Evolutionary conservation across 2,113 vertebrate species (phyloP).

Genomic region (Sander vitreus): DNA sequence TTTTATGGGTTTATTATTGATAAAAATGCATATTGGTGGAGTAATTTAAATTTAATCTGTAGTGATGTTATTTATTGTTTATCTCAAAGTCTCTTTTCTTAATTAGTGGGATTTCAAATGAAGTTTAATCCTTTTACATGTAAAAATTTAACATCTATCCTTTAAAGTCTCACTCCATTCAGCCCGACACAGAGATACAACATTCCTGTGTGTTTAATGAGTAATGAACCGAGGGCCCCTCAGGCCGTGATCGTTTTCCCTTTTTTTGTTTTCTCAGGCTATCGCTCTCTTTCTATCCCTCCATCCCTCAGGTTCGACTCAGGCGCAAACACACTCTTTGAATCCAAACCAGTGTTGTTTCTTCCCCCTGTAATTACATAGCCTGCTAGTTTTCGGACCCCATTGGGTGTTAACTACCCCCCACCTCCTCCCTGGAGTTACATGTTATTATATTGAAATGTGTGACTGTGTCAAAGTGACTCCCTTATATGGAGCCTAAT

Average conservation of each 20-base stretch:
- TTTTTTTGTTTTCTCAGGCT: slow-evolving; percentile 26
- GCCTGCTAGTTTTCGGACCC: slow-evolving; percentile 14
- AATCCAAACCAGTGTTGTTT: slow-evolving; percentile 30
- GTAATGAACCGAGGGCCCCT: slow-evolving; percentile 45
- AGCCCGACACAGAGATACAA: neutral
- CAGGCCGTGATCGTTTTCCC: slow-evolving; percentile 9
- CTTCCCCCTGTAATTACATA: slow-evolving; percentile 39
- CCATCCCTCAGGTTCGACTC: neutral
- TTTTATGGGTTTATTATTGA: neutral
- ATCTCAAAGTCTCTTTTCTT: neutral
- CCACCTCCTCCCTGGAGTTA: neutral
- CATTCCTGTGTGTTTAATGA: slow-evolving; percentile 64
- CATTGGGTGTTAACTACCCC: slow-evolving; percentile 6
- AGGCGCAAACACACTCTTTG: slow-evolving; percentile 1
- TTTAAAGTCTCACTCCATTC: neutral
- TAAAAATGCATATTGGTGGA: neutral
- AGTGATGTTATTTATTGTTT: neutral
- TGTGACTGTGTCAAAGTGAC: slow-evolving; percentile 33
- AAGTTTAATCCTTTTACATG: neutral
- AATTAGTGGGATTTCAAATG: neutral
- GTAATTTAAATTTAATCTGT: neutral
- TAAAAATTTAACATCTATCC: neutral
- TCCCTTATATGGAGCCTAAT: slow-evolving; percentile 29
- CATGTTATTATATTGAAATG: slow-evolving; percentile 20
- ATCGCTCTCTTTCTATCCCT: slow-evolving; percentile 6